Conservation (phyloP, 1,140 invertebrate species). For the Papilio polyxenes region DNA sequence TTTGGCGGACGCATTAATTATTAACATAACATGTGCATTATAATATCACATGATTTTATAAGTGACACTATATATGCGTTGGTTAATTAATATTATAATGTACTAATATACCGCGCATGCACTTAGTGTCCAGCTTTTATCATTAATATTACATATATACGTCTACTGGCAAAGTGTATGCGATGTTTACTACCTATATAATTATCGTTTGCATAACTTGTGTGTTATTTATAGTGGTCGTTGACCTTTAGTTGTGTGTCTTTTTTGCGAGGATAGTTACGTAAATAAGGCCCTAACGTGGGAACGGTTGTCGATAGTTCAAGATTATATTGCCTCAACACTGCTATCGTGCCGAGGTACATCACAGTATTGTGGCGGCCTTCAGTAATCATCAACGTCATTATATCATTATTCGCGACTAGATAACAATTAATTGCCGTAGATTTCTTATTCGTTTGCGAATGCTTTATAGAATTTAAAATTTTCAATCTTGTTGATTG, state of each 20-base stretch:
- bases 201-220: not conserved
- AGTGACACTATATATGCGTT: not conserved
- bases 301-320: not conserved
- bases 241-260: not conserved
- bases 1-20: not conserved
- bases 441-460: constrained; percentile 18
- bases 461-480: not conserved
- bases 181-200: not conserved
- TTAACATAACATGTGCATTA: not conserved
- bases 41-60: not conserved
- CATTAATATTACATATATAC: constrained; percentile 7
- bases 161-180: constrained; percentile 1
- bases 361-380: constrained; percentile 44
- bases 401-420: constrained; percentile 48
- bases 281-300: constrained; percentile 1
- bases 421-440: constrained; percentile 49
- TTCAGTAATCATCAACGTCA: constrained; percentile 54
- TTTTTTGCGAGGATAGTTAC: constrained; percentile 1
- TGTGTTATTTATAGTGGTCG: not conserved
- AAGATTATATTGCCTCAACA: constrained; percentile 16
- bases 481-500: not conserved
- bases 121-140: constrained; percentile 25
- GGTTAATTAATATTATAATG: constrained; percentile 4
- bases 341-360: constrained; percentile 24
- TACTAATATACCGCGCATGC: not conserved